These are phyloP conservation scores for Lepidurus arcticus DNA, from an alignment of 1,140 invertebrate species.

Conservation along the genomic window DNA sequence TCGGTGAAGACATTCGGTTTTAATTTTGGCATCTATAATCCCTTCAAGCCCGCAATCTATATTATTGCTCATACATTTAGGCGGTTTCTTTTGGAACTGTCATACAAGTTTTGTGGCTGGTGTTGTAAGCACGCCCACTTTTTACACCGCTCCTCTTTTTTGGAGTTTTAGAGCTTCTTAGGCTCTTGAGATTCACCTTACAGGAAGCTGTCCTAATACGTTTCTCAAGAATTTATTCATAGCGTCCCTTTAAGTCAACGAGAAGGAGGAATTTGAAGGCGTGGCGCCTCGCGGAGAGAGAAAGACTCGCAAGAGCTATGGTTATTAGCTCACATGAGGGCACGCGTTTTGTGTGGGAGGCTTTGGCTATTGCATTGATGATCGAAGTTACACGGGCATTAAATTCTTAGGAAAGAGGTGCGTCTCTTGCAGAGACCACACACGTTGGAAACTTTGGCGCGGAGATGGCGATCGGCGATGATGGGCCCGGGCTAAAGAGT, in stretches of 20 bases:
- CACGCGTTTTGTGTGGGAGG: conserved; percentile 9
- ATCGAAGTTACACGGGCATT: neutral
- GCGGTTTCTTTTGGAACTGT: neutral
- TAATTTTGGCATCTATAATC: neutral
- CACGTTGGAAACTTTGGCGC: neutral
- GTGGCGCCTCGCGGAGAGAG: neutral
- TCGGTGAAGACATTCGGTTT: neutral
- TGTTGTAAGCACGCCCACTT: neutral
- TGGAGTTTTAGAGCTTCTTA: too few relatives aligned
- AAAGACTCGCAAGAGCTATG: neutral
- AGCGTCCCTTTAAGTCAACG: too few relatives aligned
- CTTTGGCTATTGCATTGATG: neutral
- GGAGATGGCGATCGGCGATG: neutral
- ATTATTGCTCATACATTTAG: neutral
- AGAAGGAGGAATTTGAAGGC: neutral
- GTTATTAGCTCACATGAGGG: conserved; percentile 9
- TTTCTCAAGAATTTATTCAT: neutral
- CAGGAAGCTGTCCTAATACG: neutral
- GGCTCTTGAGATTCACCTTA: too few relatives aligned
- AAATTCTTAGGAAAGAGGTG: conserved; percentile 11
- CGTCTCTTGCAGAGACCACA: neutral
- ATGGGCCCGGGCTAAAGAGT: neutral
- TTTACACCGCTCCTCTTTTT: neutral
- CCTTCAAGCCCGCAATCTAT: neutral
- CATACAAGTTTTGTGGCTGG: neutral